These are phyloP conservation scores for Carabus problematicus DNA, from an alignment of 2,888 invertebrate genomes.

Conservation along the genomic window DNA sequence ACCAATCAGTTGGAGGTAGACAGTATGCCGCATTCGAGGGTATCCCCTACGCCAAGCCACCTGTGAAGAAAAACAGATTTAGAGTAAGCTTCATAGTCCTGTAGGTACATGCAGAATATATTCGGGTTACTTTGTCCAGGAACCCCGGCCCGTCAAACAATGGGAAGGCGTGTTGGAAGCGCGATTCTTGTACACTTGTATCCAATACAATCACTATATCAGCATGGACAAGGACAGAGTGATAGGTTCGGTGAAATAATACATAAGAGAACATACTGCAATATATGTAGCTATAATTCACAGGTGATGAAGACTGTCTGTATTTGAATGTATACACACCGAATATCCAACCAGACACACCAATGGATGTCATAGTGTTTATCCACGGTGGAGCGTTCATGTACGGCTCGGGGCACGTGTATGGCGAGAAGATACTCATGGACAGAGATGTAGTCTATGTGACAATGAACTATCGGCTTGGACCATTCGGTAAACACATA, in stretches of 20 bases:
- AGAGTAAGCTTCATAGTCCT: conserved; percentile 12
- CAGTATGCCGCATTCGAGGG: conserved; percentile 68
- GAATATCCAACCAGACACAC: conserved; percentile 55
- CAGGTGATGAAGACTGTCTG: conserved; percentile 73
- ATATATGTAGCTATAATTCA: conserved; percentile 46
- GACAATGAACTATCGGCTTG: conserved; percentile 75
- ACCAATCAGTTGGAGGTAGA: conserved; percentile 50
- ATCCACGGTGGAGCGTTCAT: conserved; percentile 77
- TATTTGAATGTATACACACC: conserved; percentile 71
- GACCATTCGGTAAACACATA: conserved; percentile 66
- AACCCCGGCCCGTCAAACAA: conserved; percentile 65
- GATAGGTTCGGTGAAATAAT: conserved; percentile 39
- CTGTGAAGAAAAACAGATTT: conserved; percentile 50
- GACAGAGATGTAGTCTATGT: conserved; percentile 71
- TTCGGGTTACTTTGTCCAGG: conserved; percentile 52
- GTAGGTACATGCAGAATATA: not conserved
- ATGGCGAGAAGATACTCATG: conserved; percentile 66
- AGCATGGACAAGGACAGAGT: not conserved
- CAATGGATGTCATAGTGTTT: conserved; percentile 68
- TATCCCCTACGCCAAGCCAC: conserved; percentile 72
- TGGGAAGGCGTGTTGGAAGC: conserved; percentile 75
- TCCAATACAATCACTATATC: conserved; percentile 52
- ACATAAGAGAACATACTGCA: no score
- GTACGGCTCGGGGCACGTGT: conserved; percentile 66
- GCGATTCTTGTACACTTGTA: conserved; percentile 58